Evolutionary conservation across 2,797 vertebrate species (phyloP), one percentile per base, ranked within the genome.

Genomic region (Gila robusta): DNA sequence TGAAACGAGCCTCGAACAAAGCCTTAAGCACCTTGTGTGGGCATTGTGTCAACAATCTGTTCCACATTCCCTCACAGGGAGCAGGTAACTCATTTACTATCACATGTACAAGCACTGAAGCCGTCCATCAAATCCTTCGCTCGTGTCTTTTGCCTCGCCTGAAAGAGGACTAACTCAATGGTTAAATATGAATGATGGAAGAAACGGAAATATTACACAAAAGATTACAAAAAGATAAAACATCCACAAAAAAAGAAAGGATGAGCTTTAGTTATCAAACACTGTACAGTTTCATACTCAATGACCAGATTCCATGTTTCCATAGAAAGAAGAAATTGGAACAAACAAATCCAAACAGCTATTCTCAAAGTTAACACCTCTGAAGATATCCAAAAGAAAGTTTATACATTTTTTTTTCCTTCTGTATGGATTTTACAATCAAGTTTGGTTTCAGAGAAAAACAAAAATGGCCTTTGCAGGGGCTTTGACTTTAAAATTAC

Each of bases 261-360:
- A 87, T 92, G 89, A 88, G 89, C 92, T 93, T 94, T 94, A 89
- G 87, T 90, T 88, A 92, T 92, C 94, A 95, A 94, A 95, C 94
- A 95, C 94, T 94, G 94, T 95, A 95, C 95, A 96, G 92, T 91
- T 92, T 94, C 93, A 93, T 93, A 95, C 93, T 94, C 91, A 92
- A 94, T 93, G 92, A 95, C 92, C 92, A 91, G 92, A 91, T 90
- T 94, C 91, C 91, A 94, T 94, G 92, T 91, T 92, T 94, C 92
- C 92, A 94, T 92, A 94, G 92, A 95, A 94, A 95, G 92, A 94
- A 92, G 90, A 93, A 94, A 93, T 91, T 91, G 86, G 86, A 92
- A 93, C 89, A 93, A 94, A 94, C 89, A 83, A 87, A 86, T 89
- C 91, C 93, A 94, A 94, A 96, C 93, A 90, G 92, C 93, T 94